phyloP scores from a whole-genome alignment of 2,797 vertebrate genomes.

The Acanthopagrus latus region DNA sequence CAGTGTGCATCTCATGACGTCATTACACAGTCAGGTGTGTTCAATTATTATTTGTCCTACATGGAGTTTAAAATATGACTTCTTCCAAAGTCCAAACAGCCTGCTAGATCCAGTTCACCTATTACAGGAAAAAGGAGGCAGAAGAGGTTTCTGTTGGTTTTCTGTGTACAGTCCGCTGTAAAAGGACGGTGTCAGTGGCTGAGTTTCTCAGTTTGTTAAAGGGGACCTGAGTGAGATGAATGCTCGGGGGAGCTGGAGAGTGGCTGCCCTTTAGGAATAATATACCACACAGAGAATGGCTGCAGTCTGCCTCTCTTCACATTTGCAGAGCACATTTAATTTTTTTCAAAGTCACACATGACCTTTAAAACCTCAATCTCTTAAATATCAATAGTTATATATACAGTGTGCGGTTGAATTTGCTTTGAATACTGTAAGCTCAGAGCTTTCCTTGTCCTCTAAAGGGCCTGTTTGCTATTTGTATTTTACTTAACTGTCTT shows the following conservation, averaged over 20 bases:
- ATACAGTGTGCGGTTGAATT: conserved; percentile 21
- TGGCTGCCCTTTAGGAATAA: conserved; percentile 66
- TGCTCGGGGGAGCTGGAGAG: conserved; percentile 6
- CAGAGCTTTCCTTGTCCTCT: conserved; percentile 4
- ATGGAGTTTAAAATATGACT: too few species aligned
- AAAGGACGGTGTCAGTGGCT: not conserved
- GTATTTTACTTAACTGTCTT: not conserved
- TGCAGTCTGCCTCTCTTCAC: conserved; percentile 21
- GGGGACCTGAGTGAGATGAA: conserved; percentile 30
- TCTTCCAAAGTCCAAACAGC: too few species aligned
- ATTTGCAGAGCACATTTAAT: conserved; percentile 42
- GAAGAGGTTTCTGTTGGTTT: not conserved
- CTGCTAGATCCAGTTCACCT: too few species aligned
- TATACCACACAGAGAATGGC: conserved; percentile 16
- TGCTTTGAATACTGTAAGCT: conserved; percentile 31
- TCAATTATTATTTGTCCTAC: too few species aligned
- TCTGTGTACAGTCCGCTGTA: not conserved
- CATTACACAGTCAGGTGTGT: too few species aligned
- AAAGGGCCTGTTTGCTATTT: not conserved
- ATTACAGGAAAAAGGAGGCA: too few species aligned
- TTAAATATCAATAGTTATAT: conserved; percentile 40
- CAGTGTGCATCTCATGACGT: too few species aligned
- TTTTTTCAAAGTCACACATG: conserved; percentile 47
- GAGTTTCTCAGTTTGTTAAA: conserved; percentile 30
- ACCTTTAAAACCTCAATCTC: conserved; percentile 57